Evolutionary conservation across 2,113 vertebrate genomes (phyloP), one percentile per base, ranked within the genome.

Genomic region (Leptocoma aspasia): DNA sequence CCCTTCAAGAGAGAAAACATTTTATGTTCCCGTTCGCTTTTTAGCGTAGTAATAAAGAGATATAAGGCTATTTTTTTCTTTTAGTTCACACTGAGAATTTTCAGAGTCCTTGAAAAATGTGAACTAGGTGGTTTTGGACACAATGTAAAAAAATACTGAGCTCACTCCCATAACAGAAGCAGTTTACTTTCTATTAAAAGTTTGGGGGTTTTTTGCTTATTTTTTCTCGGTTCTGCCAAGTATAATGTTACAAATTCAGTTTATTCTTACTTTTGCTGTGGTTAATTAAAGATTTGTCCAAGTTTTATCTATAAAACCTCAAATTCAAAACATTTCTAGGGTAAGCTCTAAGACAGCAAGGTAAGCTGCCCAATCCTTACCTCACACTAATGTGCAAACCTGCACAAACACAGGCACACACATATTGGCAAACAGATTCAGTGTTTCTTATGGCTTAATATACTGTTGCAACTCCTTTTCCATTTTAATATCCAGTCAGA

Each of bases 371-470:
- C 3, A 28, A 26, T 41, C 26, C 28, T 89, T 59, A 16, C 24
- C 31, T 53, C 15, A 30, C 24, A 16, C 3, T 15, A 0, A 2
- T 13, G 21, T 15, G 30, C 16, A 60, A 56, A 11, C 12, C 6
- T 15, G 15, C 6, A 31, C 31, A 22, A 20, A n/a, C 15, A 35
- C 13, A n/a, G 10, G 5, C 8, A 15, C 12, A 20, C 6, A 20
- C 5, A 15, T 6, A 30, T 0, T 16, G 22, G 6, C 7, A 69
- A 54, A 66, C 0, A 0, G 15, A 42, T 59, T 73, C 42, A 24
- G 21, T 39, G 35, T 81, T 83, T 73, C 37, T 18, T n/a, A 20
- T 20, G 21, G 12, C 9, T 33, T 49, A 45, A 42, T 13, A 24
- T 7, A 27, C 14, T 47, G 15, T 7, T 69, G 19, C 31, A 61